phyloP scores from a whole-genome alignment of 1,140 invertebrate species.

The Drosophila athabasca region DNA sequence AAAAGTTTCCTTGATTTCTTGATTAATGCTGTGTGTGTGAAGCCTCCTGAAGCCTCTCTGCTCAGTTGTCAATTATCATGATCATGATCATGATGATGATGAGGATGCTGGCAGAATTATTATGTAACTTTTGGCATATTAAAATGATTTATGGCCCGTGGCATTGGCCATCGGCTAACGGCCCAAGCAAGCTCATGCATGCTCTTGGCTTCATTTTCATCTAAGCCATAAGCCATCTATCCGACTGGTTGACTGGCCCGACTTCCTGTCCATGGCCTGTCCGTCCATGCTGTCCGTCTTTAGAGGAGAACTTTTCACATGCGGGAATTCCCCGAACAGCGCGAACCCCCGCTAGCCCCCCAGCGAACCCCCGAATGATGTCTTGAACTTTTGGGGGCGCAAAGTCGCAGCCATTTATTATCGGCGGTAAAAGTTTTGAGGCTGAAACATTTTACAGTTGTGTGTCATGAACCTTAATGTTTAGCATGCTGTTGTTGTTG shows the following conservation, averaged over 20 bases:
- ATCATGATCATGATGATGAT: constrained; percentile 41
- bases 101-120: constrained; percentile 65
- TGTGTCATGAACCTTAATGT: constrained; percentile 81
- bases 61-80: constrained; percentile 54
- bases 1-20: constrained; percentile 45
- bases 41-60: not conserved
- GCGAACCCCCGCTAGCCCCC: no score
- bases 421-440: constrained; percentile 71
- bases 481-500: constrained; percentile 60
- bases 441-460: constrained; percentile 79
- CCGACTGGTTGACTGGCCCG: not conserved
- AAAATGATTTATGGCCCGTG: constrained; percentile 77
- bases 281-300: constrained; percentile 10
- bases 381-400: constrained; percentile 78
- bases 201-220: constrained; percentile 70
- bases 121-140: constrained; percentile 80
- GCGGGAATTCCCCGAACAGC: constrained; percentile 37
- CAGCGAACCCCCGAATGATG: constrained; percentile 24
- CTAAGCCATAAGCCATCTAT: constrained; percentile 15
- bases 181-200: constrained; percentile 41
- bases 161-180: constrained; percentile 69
- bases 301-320: constrained; percentile 72
- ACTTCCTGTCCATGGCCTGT: constrained; percentile 66
- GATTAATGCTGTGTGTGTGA: constrained; percentile 48
- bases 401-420: constrained; percentile 77